Percentiles rank a stretch among this genome's conserved stretches.
These are phyloP conservation scores for Ametastegia equiseti DNA, from an alignment of 2,888 invertebrate species.

Conservation along the genomic window DNA sequence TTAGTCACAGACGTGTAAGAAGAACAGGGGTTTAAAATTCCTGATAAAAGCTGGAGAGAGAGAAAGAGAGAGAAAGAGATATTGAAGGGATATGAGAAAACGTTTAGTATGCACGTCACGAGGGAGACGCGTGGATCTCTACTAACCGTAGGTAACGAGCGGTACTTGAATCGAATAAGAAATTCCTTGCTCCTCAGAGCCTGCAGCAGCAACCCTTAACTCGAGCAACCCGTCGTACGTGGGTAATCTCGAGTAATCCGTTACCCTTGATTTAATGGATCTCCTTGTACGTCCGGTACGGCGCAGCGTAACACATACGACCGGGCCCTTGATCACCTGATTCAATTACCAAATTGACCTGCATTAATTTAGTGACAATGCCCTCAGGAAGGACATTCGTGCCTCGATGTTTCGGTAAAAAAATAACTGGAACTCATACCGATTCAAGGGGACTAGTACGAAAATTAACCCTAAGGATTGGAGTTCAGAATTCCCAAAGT, in stretches of 20 bases:
- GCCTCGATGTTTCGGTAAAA: no score
- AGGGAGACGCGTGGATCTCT: constrained; percentile 30
- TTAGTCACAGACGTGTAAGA: no score
- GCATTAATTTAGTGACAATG: background rate
- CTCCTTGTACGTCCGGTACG: background rate
- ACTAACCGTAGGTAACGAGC: constrained; percentile 47
- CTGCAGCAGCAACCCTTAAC: constrained; percentile 17
- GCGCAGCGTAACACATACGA: background rate
- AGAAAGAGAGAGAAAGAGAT: background rate
- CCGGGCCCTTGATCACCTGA: background rate
- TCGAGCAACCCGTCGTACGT: constrained; percentile 14
- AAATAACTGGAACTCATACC: no score
- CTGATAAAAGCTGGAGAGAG: background rate
- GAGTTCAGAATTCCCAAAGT: no score
- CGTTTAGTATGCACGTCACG: constrained; percentile 32
- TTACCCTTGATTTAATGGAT: constrained; percentile 41
- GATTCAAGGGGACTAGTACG: no score
- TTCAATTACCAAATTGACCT: constrained; percentile 17
- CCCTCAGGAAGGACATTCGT: no score
- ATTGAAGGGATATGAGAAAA: background rate
- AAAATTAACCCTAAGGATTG: no score
- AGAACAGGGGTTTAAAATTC: background rate
- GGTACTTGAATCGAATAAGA: constrained; percentile 45
- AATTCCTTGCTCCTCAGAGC: constrained; percentile 4
- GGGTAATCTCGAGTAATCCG: constrained; percentile 25